These are phyloP conservation scores for Corapipo altera DNA, from an alignment of 2,113 vertebrate species.

Conservation along the genomic window DNA sequence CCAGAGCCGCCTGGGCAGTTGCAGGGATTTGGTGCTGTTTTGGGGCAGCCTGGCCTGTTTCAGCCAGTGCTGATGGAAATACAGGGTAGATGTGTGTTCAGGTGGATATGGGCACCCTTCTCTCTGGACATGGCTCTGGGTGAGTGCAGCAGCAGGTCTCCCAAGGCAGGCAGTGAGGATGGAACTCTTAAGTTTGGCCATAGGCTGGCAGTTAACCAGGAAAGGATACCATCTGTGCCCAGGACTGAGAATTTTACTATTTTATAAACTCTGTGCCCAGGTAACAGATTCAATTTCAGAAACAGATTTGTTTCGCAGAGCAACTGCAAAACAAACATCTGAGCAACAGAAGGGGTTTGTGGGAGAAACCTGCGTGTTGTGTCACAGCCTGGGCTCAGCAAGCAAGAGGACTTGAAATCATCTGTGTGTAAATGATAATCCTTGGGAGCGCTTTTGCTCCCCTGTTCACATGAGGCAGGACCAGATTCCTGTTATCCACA, in stretches of 20 bases:
- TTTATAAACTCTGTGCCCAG: background rate
- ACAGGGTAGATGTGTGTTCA: fast-evolving
- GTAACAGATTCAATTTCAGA: background rate
- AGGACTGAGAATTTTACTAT: background rate
- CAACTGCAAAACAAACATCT: background rate
- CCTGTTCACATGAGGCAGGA: background rate
- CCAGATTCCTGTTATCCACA: background rate
- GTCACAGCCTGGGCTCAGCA: background rate
- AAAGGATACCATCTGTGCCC: background rate
- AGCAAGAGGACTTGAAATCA: background rate
- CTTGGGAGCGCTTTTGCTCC: background rate
- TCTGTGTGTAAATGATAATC: background rate
- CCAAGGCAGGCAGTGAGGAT: background rate
- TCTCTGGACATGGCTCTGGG: background rate
- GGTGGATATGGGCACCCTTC: background rate
- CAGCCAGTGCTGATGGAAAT: background rate
- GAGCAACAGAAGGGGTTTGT: background rate
- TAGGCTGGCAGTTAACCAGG: background rate
- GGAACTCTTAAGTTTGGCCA: background rate
- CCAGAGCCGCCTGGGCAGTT: fast-evolving
- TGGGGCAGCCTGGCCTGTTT: background rate
- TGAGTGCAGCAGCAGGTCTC: background rate
- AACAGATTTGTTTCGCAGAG: no score
- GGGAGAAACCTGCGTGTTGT: fast-evolving
- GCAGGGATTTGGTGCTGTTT: background rate